Base-by-base conservation (phyloP, 2,113 vertebrate genomes). In the Phasianus colchicus region DNA sequence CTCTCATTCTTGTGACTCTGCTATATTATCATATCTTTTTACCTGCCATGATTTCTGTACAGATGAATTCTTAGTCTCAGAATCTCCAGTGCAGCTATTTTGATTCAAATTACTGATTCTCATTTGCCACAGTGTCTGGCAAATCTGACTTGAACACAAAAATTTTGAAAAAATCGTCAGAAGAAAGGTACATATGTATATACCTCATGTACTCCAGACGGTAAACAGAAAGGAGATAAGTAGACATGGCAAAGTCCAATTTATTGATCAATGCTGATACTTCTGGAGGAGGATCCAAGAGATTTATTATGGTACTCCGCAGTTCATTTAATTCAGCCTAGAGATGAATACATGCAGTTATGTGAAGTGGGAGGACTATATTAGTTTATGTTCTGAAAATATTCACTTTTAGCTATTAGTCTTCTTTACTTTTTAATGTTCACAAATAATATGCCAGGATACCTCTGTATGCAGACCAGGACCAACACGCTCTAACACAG, bases 211-310 rank as follows among this genome's bases (percentile, higher is more conserved):
- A 99, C 67, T 99, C 99, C 11, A 99, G 97, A 54, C 99, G 98
- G 91, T 99, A 99, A 58, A 99, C 99, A 15, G 99, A 99, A 17
- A 99, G 98, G 65, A 99, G 98, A 80, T 99, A 99, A 5, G 99
- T 99, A 52, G 98, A 99, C 99, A 99, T 99, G 90, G 99, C 99
- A 25, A 99, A 99, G 95, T 99, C 99, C 34, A 99, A 95, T 92
- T 99, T 99, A 97, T 98, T 99, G 95, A 99, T 99, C 95, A 99
- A 95, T 0, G 98, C 98, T 5, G 98, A 98, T 58, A 98, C 99
- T 91, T 99, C 99, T 2, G 99, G 99, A 75, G 98, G 96, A 4
- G 99, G 99, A 93, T 99, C 99, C 61, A 99, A 96, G 60, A 99
- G 98, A 82, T 99, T 99, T 93, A 98, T 98, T 90, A 99, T 99